Evolutionary conservation across 2,113 vertebrate genomes (phyloP).

Genomic region (Brienomyrus brachyistius): DNA sequence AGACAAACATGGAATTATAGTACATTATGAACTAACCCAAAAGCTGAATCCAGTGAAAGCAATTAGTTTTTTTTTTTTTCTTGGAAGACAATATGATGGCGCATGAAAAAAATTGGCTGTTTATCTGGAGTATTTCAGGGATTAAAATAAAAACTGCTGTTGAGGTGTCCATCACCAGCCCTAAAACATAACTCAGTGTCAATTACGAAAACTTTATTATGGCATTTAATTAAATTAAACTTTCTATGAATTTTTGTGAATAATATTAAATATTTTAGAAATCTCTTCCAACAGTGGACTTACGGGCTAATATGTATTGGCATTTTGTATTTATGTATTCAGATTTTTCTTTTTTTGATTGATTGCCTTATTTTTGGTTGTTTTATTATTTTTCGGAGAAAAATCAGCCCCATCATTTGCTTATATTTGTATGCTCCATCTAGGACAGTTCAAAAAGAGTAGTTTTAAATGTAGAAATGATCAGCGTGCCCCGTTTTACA

Average conservation of each 20-base stretch:
- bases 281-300: background rate
- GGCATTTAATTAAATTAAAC: background rate
- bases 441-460: background rate
- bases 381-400: background rate
- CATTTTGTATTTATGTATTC: background rate
- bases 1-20: constrained; percentile 17
- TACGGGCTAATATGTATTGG: background rate
- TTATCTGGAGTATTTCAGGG: constrained; percentile 24
- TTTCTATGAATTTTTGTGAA: background rate
- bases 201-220: background rate
- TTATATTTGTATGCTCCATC: background rate
- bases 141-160: constrained; percentile 21
- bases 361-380: background rate
- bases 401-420: background rate
- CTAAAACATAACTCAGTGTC: background rate
- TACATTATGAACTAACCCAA: background rate
- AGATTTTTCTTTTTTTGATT: background rate
- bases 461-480: background rate
- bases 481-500: background rate
- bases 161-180: background rate
- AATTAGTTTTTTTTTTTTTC: background rate
- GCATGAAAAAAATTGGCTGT: constrained; percentile 17
- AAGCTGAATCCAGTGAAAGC: background rate
- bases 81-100: constrained; percentile 25
- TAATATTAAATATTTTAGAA: background rate